Percentiles rank a stretch among this genome's conserved stretches.
Conservation (phyloP, 2,888 invertebrate genomes). For the Pandemis cinnamomeana region DNA sequence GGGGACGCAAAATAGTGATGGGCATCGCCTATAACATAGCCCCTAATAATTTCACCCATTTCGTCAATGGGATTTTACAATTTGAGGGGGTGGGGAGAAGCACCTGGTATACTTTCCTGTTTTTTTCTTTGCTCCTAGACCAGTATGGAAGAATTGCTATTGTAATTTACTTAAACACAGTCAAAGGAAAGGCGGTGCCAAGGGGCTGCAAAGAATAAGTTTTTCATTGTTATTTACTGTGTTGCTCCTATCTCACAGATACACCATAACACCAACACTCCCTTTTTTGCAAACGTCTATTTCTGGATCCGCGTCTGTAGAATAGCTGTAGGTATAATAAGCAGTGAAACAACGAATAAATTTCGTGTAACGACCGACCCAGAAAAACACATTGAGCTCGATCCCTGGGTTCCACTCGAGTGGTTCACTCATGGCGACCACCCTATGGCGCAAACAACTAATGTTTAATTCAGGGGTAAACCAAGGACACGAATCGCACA, state of each 20-base stretch:
- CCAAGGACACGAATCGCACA: neutral
- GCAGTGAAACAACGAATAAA: neutral
- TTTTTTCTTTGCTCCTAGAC: no score
- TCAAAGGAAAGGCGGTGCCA: neutral
- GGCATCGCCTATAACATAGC: no score
- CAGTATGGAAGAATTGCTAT: neutral
- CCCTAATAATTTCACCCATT: no score
- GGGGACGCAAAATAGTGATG: no score
- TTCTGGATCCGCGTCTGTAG: neutral
- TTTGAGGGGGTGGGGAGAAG: no score
- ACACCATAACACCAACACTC: no score
- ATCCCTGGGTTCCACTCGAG: neutral
- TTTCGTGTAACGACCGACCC: neutral
- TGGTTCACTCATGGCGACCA: constrained; percentile 5
- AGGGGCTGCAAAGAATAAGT: neutral
- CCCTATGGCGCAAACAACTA: neutral
- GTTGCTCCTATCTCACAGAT: no score
- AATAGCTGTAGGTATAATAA: constrained; percentile 3
- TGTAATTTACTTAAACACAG: neutral
- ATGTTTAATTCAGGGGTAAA: constrained; percentile 5
- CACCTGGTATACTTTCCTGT: no score
- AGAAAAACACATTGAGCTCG: neutral
- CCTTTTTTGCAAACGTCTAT: neutral
- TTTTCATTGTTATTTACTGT: no score
- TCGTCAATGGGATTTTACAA: no score